phyloP scores from a whole-genome alignment of 2,888 invertebrate genomes.

The Macrophya annulata region DNA sequence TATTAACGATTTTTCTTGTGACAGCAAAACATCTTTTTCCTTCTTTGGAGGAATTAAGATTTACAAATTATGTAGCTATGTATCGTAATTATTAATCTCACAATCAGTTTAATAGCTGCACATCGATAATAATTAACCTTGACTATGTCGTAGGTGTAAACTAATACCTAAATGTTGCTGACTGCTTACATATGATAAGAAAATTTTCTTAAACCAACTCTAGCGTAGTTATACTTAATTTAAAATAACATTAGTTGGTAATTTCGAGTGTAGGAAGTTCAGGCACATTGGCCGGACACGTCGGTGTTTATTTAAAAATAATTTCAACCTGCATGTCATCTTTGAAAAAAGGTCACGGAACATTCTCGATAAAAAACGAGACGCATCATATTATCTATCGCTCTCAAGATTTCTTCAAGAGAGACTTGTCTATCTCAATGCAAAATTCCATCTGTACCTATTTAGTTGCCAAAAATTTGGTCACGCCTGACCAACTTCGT shows the following conservation, averaged over 20 bases:
- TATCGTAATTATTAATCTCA: constrained; percentile 24
- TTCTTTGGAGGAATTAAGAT: neutral
- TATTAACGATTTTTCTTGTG: neutral
- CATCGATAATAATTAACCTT: constrained; percentile 21
- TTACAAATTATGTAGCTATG: neutral
- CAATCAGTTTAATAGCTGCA: constrained; percentile 14
- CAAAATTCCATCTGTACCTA: neutral
- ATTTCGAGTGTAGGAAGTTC: constrained; percentile 42
- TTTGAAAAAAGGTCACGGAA: constrained; percentile 5
- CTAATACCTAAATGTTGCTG: neutral
- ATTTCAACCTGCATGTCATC: constrained; percentile 15
- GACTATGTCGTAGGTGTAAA: neutral
- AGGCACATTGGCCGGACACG: constrained; percentile 52
- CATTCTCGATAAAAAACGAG: neutral
- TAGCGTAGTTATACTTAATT: constrained; percentile 14
- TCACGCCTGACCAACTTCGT: neutral
- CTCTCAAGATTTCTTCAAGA: neutral
- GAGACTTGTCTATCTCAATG: neutral
- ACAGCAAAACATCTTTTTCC: neutral
- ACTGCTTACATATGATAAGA: neutral
- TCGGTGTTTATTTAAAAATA: constrained; percentile 31
- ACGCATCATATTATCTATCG: too few species aligned
- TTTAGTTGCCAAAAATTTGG: neutral
- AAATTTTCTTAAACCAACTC: constrained; percentile 28
- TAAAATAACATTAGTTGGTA: constrained; percentile 25